Evolutionary conservation across 2,113 vertebrate genomes (phyloP), one percentile per base, ranked within the genome.

Genomic region (Varanus komodoensis): DNA sequence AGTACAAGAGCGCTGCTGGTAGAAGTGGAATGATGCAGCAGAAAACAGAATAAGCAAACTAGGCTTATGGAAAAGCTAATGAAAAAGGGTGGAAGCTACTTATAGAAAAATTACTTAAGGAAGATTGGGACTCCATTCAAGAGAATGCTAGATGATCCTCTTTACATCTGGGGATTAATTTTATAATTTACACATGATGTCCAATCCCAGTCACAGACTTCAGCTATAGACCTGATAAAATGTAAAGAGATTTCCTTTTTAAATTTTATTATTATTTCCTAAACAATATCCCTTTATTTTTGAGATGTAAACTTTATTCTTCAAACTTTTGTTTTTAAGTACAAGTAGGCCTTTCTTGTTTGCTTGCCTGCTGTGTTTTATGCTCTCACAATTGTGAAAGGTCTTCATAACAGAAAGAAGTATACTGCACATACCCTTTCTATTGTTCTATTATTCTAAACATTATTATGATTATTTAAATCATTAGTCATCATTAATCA

Each of bases 311-410:
- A 25, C 21, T 8, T 9, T 15, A 0, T 90, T 50, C 19, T 69
- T 82, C 82, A 87, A 52, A 1, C 0, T 14, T 8, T 48, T 17
- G 52, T 68, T 12, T 9, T 38, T 29, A 32, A 87, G 7, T 0
- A 11, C 8, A 90, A 19, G 88, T 85, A 94, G n/a, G 80, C 8
- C 86, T 57, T 34, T 25, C 67, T 86, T 86, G 73, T 61, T 86
- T 2, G 48, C 57, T 69, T 67, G 44, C 93, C 73, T 29, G 6
- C 8, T 50, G 61, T 27, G 44, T 0, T 85, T 12, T 0, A 0
- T 0, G 0, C 6, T 69, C n/a, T 90, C 80, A 73, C 11, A 14
- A 79, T 50, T 50, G 12, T 87, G 69, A 89, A 92, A 2, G 17
- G 11, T 83, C 25, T 71, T 69, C 8, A 78, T 15, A 27, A 86